Percentiles rank a stretch among this genome's conserved stretches.
phyloP scores from a whole-genome alignment of 2,797 vertebrate genomes.

The Sebastes matsubarae region DNA sequence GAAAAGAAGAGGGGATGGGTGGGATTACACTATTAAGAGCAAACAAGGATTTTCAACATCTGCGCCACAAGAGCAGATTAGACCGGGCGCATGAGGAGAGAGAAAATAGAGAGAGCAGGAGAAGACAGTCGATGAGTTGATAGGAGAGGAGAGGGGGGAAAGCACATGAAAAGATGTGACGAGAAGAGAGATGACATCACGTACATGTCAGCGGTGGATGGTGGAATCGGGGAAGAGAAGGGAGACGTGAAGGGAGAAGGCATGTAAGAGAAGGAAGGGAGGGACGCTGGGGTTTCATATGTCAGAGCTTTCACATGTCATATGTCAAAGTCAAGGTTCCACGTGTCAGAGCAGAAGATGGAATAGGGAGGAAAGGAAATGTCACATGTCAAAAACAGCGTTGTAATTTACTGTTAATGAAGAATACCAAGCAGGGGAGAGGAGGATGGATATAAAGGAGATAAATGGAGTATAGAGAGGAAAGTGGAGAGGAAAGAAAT shows the following conservation, averaged over 20 bases:
- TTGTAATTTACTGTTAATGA: constrained; percentile 41
- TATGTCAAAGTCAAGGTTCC: background rate
- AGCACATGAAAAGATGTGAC: constrained; percentile 20
- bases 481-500: background rate
- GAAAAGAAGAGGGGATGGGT: background rate
- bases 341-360: constrained; percentile 12
- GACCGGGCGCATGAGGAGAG: background rate
- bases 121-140: background rate
- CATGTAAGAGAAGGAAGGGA: background rate
- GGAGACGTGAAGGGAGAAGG: background rate
- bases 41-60: constrained; percentile 15
- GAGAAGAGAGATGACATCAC: constrained; percentile 24
- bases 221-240: constrained; percentile 6
- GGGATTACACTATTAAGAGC: constrained; percentile 20
- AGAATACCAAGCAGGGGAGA: background rate
- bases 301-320: constrained; percentile 4
- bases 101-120: background rate
- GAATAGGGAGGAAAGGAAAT: constrained; percentile 37
- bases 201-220: constrained; percentile 16
- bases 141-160: background rate
- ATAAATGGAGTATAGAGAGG: background rate
- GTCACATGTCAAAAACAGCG: constrained; percentile 44
- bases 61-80: constrained; percentile 13
- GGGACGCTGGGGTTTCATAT: constrained; percentile 12
- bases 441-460: background rate